Base-by-base conservation (phyloP, 2,888 invertebrate genomes). In the Anagyrus pseudococci region DNA sequence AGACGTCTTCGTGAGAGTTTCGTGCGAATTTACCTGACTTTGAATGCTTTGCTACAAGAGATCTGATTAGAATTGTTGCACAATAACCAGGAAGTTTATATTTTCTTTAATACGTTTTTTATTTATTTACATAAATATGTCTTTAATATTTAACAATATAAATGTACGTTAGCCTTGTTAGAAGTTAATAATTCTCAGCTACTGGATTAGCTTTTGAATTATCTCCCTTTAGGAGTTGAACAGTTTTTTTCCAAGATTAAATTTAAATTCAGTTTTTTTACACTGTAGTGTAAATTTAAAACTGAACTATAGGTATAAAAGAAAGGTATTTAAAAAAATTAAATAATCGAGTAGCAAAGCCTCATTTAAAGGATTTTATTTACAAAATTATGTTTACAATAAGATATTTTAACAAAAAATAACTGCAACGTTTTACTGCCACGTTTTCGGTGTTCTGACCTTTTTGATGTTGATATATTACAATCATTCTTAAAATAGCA, bases 361-460 rank as follows among this genome's bases (percentile, higher is more conserved):
- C n/a, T n/a, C n/a, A n/a, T n/a, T n/a, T n/a, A n/a, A n/a, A n/a
- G n/a, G n/a, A n/a, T n/a, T n/a, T 37, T 37, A 37, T 37, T 37
- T 37, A 4, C 8, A 37, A 2, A 37, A 4, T 8, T 4, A 2
- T 13, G 15, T 13, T 37, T 8, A 8, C 43, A 43, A 8, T 43
- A 1, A 25, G 0, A 4, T 54, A 19, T 44, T 44, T 41, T 44
- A 6, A 15, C 4, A 41, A 15, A n/a, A 41, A 37, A 57, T 37
- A 20, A 52, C 60, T 62, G 8, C 29, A 66, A 56, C 43, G 57
- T 43, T 62, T 64, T 49, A 67, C 57, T 64, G 58, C 63, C 60
- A 63, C 33, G 17, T 57, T 53, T 59, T 60, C 40, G 17, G n/a
- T 22, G 40, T 57, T 52, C 1, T 19, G 22, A 44, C 26, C 17